Evolutionary conservation across 2,797 vertebrate genomes (phyloP), one percentile per base, ranked within the genome.

Genomic region (Etheostoma perlongum): DNA sequence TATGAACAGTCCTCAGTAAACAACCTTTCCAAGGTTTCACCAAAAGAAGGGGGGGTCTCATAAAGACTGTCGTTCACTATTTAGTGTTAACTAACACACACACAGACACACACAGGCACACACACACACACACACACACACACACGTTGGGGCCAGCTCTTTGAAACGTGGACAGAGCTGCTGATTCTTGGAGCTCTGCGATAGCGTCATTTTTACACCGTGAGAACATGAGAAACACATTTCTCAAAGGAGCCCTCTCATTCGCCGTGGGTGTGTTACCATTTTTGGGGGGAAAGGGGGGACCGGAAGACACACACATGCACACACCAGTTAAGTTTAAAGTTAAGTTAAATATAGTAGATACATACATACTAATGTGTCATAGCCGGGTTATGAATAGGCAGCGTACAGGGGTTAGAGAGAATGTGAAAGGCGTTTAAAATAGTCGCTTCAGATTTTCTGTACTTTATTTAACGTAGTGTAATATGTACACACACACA

Each of bases 161-260:
- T 84, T 82, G 72, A 67, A 82, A 72, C 71, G 83, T 69, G 85
- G 78, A 91, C 84, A 89, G 87, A 81, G 86, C 85, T 75, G 88
- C 88, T 84, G 90, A 87, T 87, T 91, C 90, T 88, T 53, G 72
- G 89, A 89, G 83, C 73, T 72, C 23, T 14, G 74, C n/a, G 81
- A 90, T 88, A 88, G 88, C 79, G 79, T 91, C 74, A 94, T 85
- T 91, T 92, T 90, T 92, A 91, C 88, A 91, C 91, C 86, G 90
- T 94, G 93, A 94, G 93, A 94, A 94, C 91, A 91, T 78, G 78
- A 81, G 89, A 89, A 93, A 92, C 87, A 92, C 88, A 92, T 91
- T 92, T 91, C 93, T 94, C 93, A 91, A 92, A 93, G 93, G 90
- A 92, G 88, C 66, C 74, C 70, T 93, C 89, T 92, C 84, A 86